Conservation (phyloP, 2,113 vertebrate species). For the Xiphophorus couchianus region DNA sequence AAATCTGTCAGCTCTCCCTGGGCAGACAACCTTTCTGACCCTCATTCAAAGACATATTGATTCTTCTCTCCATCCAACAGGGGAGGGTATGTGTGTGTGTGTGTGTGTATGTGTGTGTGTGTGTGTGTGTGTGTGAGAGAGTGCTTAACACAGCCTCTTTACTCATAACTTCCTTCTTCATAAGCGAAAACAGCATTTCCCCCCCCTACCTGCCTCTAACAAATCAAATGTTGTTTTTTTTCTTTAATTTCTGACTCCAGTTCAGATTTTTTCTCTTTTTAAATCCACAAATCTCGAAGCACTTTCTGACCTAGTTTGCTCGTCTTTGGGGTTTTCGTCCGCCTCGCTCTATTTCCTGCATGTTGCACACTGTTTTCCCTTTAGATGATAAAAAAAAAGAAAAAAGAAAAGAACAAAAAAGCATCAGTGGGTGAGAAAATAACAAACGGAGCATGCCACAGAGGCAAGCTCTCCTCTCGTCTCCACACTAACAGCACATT, state of each 20-base stretch:
- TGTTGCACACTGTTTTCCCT: slow-evolving; percentile 25
- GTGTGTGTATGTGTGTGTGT: slow-evolving; percentile 35
- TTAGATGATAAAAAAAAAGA: neutral
- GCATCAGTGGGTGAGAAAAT: slow-evolving; percentile 21
- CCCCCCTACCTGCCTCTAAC: slow-evolving; percentile 23
- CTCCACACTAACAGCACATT: slow-evolving; percentile 46
- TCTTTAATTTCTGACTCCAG: slow-evolving; percentile 2
- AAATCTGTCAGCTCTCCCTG: slow-evolving; percentile 87
- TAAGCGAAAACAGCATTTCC: slow-evolving; percentile 43
- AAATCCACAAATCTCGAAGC: slow-evolving; percentile 13
- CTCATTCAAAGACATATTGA: slow-evolving; percentile 88
- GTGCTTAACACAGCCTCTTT: slow-evolving; percentile 70
- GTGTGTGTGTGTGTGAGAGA: slow-evolving; percentile 33
- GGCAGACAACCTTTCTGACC: slow-evolving; percentile 85
- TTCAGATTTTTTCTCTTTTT: neutral
- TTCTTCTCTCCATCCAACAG: slow-evolving; percentile 81
- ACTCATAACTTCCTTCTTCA: slow-evolving; percentile 48
- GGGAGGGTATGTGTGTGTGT: slow-evolving; percentile 52
- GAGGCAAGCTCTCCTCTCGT: slow-evolving; percentile 37
- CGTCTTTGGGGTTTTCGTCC: slow-evolving; percentile 47
- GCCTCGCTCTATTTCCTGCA: slow-evolving; percentile 63
- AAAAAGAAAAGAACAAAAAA: slow-evolving; percentile 2
- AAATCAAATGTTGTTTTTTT: slow-evolving; percentile 19
- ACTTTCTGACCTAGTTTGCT: slow-evolving; percentile 40
- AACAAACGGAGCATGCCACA: slow-evolving; percentile 32